Percentiles rank a stretch among this genome's conserved stretches.
These are phyloP conservation scores for Aphaenogaster floridana DNA, from an alignment of 1,140 invertebrate genomes.

Conservation along the genomic window DNA sequence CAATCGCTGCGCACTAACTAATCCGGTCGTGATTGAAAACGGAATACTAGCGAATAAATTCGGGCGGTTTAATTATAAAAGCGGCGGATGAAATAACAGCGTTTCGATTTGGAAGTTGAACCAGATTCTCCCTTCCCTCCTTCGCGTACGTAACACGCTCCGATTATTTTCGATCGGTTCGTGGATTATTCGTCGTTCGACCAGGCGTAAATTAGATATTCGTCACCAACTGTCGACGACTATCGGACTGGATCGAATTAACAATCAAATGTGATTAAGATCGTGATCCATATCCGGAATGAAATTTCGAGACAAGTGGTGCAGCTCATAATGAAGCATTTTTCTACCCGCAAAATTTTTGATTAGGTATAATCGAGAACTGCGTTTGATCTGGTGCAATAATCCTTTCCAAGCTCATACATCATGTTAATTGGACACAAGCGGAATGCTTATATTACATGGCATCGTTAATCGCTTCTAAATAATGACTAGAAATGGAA, in stretches of 20 bases:
- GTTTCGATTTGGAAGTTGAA: constrained; percentile 49
- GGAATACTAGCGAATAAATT: constrained; percentile 38
- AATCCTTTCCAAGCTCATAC: not conserved
- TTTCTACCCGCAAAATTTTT: not conserved
- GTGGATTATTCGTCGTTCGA: constrained; percentile 53
- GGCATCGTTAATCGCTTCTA: not conserved
- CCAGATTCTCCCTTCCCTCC: constrained; percentile 31
- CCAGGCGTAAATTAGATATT: constrained; percentile 55
- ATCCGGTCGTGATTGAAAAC: constrained; percentile 49
- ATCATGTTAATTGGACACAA: not conserved
- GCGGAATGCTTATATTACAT: not conserved
- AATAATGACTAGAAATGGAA: not conserved
- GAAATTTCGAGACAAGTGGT: not conserved
- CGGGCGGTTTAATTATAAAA: constrained; percentile 56
- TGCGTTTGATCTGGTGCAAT: constrained; percentile 31
- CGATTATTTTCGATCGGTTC: constrained; percentile 53
- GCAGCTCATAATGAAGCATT: not conserved
- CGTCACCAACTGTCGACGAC: constrained; percentile 25
- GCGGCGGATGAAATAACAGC: constrained; percentile 46
- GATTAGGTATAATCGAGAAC: not conserved
- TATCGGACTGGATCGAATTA: constrained; percentile 20
- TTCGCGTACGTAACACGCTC: constrained; percentile 4
- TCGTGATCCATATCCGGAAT: constrained; percentile 19
- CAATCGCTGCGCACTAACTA: constrained; percentile 18
- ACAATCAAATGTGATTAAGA: constrained; percentile 40